Evolutionary conservation across 2,113 vertebrate genomes (phyloP).

Genomic region (Guaruba guarouba): DNA sequence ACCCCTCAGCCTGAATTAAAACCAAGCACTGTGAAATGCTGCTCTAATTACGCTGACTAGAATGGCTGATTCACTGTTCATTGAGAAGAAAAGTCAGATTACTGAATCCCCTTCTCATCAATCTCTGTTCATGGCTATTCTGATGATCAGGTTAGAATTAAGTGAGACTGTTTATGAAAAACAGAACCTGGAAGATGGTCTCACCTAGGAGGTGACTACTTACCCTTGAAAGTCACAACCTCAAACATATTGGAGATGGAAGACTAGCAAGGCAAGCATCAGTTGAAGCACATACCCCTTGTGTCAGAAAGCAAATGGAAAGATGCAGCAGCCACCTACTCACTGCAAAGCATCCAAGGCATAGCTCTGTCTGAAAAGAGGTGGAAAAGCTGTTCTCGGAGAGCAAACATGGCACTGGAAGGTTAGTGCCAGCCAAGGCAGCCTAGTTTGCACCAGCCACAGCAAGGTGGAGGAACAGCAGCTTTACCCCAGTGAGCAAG

Average conservation of each 20-base stretch:
- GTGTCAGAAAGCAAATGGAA: neutral
- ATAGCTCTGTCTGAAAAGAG: neutral
- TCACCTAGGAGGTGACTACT: neutral
- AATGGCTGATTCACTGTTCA: neutral
- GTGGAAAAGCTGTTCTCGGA: neutral
- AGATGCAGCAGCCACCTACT: neutral
- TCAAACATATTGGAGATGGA: neutral
- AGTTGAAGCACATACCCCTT: neutral
- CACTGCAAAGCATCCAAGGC: accelerated
- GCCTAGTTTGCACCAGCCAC: accelerated
- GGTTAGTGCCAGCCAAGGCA: neutral
- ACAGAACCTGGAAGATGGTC: neutral
- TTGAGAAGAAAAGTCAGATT: neutral
- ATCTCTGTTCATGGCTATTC: neutral
- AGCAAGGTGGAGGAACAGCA: neutral
- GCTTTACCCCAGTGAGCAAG: neutral
- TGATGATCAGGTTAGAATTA: neutral
- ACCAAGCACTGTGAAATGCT: neutral
- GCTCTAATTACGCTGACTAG: neutral
- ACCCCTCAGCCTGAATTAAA: neutral
- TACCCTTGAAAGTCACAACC: neutral
- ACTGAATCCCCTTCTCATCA: neutral
- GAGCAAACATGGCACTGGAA: neutral
- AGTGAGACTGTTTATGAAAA: neutral
- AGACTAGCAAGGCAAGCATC: neutral